These are phyloP conservation scores for Solenopsis fugax DNA, from an alignment of 1,140 invertebrate species.

Conservation along the genomic window DNA sequence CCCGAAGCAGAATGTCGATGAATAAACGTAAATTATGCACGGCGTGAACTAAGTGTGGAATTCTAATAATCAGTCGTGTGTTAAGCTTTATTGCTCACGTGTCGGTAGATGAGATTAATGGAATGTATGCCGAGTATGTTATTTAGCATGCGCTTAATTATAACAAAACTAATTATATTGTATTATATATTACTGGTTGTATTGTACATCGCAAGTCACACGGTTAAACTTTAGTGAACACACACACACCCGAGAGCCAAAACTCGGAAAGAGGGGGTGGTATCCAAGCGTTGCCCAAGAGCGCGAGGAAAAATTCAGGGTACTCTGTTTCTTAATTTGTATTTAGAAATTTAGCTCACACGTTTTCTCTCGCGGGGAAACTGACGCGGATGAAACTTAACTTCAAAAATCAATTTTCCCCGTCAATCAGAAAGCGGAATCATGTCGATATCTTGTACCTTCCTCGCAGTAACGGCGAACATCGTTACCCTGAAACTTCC, in stretches of 20 bases:
- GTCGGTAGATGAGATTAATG: conserved; percentile 31
- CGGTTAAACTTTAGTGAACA: background rate
- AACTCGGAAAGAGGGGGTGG: background rate
- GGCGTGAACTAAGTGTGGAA: conserved; percentile 36
- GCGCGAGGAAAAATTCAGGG: conserved; percentile 6
- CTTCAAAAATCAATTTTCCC: conserved; percentile 43
- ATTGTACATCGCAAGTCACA: background rate
- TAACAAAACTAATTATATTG: background rate
- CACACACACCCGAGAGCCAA: background rate
- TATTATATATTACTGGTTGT: background rate
- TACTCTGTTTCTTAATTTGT: background rate
- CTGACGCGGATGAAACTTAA: conserved; percentile 13
- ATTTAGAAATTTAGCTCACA: conserved; percentile 16
- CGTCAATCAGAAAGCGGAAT: conserved; percentile 49
- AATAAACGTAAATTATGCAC: conserved; percentile 60
- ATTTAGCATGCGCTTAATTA: conserved; percentile 5
- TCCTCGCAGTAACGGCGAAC: conserved; percentile 40
- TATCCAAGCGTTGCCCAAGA: background rate
- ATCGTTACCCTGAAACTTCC: conserved; percentile 57
- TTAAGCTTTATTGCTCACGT: conserved; percentile 25
- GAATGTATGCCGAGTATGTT: background rate
- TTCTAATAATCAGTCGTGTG: conserved; percentile 27
- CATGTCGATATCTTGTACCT: conserved; percentile 60
- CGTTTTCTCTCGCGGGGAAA: background rate
- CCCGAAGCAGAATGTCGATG: conserved; percentile 32